Evolutionary conservation across 2,113 vertebrate genomes (phyloP).

Genomic region (Microtus montanus): DNA sequence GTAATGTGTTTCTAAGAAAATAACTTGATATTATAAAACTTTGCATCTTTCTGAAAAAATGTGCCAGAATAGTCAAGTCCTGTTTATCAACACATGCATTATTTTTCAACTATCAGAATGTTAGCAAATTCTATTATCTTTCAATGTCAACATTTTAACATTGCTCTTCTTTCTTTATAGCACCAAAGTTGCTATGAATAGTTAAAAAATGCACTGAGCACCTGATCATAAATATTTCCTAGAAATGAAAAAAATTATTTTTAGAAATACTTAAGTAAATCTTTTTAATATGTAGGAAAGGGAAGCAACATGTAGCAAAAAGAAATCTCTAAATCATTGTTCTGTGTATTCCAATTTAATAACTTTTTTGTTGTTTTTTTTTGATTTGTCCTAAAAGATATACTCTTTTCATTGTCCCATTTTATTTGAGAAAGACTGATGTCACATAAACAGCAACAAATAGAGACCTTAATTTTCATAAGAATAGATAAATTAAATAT

Average conservation of each 20-base stretch:
- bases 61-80: neutral
- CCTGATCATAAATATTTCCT: neutral
- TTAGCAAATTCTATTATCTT: neutral
- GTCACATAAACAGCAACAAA: neutral
- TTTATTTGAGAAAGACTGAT: neutral
- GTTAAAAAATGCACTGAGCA: neutral
- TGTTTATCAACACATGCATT: neutral
- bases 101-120: neutral
- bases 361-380: neutral
- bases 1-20: neutral
- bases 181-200: neutral
- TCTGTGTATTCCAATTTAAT: neutral
- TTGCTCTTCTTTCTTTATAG: neutral
- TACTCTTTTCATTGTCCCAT: neutral
- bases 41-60: neutral
- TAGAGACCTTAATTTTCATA: neutral
- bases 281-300: neutral
- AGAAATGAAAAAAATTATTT: neutral
- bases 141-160: neutral
- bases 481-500: neutral
- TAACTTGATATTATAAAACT: constrained; percentile 42
- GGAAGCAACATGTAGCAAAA: neutral
- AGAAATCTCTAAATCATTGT: neutral
- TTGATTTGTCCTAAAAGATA: neutral
- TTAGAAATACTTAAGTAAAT: neutral